Evolutionary conservation across 2,113 vertebrate species (phyloP), one percentile per base, ranked within the genome.

Genomic region (Buteo buteo): DNA sequence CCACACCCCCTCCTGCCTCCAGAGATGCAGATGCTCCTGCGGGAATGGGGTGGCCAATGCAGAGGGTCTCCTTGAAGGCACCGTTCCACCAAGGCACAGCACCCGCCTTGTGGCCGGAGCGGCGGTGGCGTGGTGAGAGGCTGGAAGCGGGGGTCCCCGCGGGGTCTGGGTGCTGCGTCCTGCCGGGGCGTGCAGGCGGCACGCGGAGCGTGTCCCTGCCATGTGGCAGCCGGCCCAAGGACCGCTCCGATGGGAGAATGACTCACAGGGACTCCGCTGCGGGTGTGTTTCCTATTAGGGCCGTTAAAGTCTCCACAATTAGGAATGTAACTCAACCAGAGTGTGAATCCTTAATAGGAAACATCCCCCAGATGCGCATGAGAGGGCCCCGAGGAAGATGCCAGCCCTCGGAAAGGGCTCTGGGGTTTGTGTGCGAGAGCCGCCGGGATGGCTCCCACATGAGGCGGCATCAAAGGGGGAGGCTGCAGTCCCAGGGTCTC

Each of bases 331-430:
- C 94, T 96, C 95, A 96, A 94, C 96, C 97, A 96, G 96, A 97
- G 97, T 97, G 97, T 97, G 97, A 97, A 97, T 97, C 95, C 95
- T 92, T 97, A 96, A 97, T 96, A 88, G 93, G 95, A 97, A 97
- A 97, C 96, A 97, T 93, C 92, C 96, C 93, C 86, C 80, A 59
- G 69, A 86, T 95, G 96, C 15, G 11, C 59, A 52, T 3, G 87
- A 94, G 93, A 65, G 94, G 90, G 95, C 86, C 94, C 90, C 34
- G 82, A 86, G 82, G 87, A 96, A 95, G 97, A 95, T 94, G 95
- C 95, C 94, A 93, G 91, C 85, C 83, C 94, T 94, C 47, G 32
- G 36, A 82, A 70, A 40, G 89, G 96, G 88, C 70, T 80, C 49
- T 10, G 86, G 71, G 52, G 66, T 44, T 91, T 90, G 88, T 84